phyloP scores from a whole-genome alignment of 2,888 invertebrate species.

The Lithosia quadra region DNA sequence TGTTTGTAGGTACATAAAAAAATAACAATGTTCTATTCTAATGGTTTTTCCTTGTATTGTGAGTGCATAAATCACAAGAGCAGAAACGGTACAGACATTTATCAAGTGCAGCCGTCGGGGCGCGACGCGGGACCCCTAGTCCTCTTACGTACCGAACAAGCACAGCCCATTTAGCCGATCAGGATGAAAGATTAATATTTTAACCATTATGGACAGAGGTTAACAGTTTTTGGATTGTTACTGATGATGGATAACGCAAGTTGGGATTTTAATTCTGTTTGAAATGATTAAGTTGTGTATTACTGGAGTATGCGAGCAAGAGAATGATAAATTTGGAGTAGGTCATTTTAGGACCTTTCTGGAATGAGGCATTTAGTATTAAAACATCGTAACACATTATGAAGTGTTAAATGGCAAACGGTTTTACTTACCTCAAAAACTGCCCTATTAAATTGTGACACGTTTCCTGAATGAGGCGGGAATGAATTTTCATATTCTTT shows the following conservation, averaged over 20 bases:
- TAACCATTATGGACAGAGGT: not conserved
- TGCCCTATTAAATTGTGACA: too few species aligned
- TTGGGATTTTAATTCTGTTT: not conserved
- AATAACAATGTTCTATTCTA: slow-evolving; percentile 10
- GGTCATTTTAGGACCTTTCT: too few species aligned
- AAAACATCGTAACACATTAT: too few species aligned
- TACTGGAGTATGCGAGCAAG: not conserved
- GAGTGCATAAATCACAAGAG: slow-evolving; percentile 16
- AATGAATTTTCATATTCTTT: too few species aligned
- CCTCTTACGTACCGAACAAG: slow-evolving; percentile 2
- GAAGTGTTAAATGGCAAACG: too few species aligned
- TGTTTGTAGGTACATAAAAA: slow-evolving; percentile 1
- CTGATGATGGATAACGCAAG: not conserved
- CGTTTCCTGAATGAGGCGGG: too few species aligned
- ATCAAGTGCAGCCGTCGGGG: slow-evolving; percentile 12
- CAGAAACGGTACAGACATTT: slow-evolving; percentile 13
- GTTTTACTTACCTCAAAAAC: too few species aligned
- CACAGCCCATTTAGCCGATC: slow-evolving; percentile 11
- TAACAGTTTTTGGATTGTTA: not conserved
- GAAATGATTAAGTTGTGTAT: not conserved
- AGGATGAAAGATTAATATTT: slow-evolving; percentile 28
- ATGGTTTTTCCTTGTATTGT: slow-evolving; percentile 18
- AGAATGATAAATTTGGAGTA: not conserved
- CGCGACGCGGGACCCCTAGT: slow-evolving; percentile 6
- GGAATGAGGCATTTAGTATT: too few species aligned